Base-by-base conservation (phyloP, 2,888 invertebrate species). In the Magallana nippona region DNA sequence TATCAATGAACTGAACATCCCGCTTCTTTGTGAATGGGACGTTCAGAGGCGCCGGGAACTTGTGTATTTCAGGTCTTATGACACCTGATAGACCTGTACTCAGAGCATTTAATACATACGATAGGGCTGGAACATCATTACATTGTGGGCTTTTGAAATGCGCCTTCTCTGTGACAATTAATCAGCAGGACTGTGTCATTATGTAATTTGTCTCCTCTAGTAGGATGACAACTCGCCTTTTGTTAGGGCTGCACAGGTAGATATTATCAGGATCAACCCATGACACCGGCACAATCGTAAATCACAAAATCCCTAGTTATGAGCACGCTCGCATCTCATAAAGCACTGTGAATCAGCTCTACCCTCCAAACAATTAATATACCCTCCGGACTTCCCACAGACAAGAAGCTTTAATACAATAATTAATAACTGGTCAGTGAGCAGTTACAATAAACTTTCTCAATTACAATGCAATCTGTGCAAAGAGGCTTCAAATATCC, bases 341-440 rank as follows among this genome's bases (percentile, higher is more conserved):
- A 63, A 22, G 13, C 63, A 63, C 63, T 13, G 13, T 63, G 63
- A 63, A 63, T 19, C 10, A 63, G 27, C 63, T 44, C 0, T 44
- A 44, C 44, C 44, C 63, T 22, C 11, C 63, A 19, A 1, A 22
- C 22, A 10, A 13, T 63, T 22, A 63, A 63, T 63, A 13, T 22
- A 15, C 22, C 63, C 11, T n/a, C 13, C 13, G 63, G 22, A 22
- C 27, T 19, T 19, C 22, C 22, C 19, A 63, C 63, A 63, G 13
- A 63, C 19, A 63, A 63, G 27, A 27, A 1, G 27, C 13, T 11
- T 19, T 63, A 15, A 22, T 13, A 22, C 19, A 63, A 63, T 19
- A 19, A 63, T 63, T 63, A 63, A 63, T 63, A 63, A 63, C 22
- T 63, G 63, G 63, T 63, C 27, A 63, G 22, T 63, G 63, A 63